Evolutionary conservation across 2,888 invertebrate genomes (phyloP).

Genomic region (Scotopteryx bipunctaria): DNA sequence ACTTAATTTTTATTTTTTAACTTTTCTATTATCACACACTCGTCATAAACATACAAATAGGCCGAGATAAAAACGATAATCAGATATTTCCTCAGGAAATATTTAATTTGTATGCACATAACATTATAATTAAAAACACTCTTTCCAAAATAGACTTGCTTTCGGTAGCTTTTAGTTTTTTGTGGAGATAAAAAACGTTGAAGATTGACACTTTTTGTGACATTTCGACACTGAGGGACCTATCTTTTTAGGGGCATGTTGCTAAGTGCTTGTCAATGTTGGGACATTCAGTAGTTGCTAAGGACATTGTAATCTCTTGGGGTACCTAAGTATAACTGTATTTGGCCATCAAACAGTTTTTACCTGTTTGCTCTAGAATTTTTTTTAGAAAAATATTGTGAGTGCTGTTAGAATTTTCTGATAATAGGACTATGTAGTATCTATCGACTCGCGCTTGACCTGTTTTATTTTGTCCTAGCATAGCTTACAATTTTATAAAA

Average conservation of each 20-base stretch:
- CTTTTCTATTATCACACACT: not conserved
- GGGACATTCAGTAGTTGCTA: conserved; percentile 23
- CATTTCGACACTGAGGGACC: conserved; percentile 32
- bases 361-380: too few relatives aligned
- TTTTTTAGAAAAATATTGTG: too few relatives aligned
- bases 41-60: conserved; percentile 53
- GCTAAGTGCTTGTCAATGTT: conserved; percentile 65
- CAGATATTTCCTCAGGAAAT: conserved; percentile 74
- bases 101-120: conserved; percentile 65
- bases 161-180: conserved; percentile 55
- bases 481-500: too few relatives aligned
- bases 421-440: too few relatives aligned
- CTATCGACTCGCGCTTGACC: too few relatives aligned
- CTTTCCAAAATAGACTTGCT: conserved; percentile 45
- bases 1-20: too few relatives aligned
- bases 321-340: too few relatives aligned
- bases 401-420: too few relatives aligned
- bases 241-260: conserved; percentile 50
- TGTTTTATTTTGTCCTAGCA: too few relatives aligned
- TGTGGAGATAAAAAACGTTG: conserved; percentile 56
- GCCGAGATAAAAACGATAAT: conserved; percentile 57
- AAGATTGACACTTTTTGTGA: conserved; percentile 72
- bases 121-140: conserved; percentile 72
- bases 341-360: too few relatives aligned
- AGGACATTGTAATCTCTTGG: conserved; percentile 36